Evolutionary conservation across 2,888 invertebrate species (phyloP).

Genomic region (Diachrysia chrysitis): DNA sequence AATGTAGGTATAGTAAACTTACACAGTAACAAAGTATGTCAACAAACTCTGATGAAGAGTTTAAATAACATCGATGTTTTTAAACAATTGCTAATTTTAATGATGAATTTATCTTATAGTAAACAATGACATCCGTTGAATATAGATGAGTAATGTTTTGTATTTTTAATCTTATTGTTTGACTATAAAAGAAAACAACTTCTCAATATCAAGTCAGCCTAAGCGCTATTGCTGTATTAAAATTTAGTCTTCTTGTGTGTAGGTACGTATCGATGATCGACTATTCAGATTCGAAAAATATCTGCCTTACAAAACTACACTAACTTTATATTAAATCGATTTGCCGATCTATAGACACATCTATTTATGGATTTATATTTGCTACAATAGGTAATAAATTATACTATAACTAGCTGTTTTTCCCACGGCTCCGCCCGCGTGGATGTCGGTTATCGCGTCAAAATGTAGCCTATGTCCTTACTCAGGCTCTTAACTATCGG

Average conservation of each 20-base stretch:
- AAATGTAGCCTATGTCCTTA: no score
- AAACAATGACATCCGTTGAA: neutral
- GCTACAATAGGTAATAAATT: neutral
- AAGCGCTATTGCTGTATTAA: neutral
- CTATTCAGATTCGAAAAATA: neutral
- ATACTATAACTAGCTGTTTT: no score
- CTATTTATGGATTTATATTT: neutral
- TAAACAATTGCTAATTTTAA: neutral
- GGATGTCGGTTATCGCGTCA: no score
- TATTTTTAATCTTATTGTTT: neutral
- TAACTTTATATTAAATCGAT: neutral
- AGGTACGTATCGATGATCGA: neutral
- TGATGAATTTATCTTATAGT: neutral
- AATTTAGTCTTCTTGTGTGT: no score
- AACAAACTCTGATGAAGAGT: neutral
- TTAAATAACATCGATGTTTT: neutral
- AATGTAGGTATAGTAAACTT: neutral
- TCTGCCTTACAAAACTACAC: neutral
- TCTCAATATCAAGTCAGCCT: neutral
- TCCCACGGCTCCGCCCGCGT: no score
- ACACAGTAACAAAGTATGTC: neutral
- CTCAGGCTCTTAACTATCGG: no score
- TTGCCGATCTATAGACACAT: neutral
- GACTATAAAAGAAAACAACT: neutral
- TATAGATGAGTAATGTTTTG: neutral